A percentile compares a stretch with the other conserved stretches of the same genome.
Evolutionary conservation across 2,113 vertebrate genomes (phyloP).

Genomic region (Nesogale talazaci): DNA sequence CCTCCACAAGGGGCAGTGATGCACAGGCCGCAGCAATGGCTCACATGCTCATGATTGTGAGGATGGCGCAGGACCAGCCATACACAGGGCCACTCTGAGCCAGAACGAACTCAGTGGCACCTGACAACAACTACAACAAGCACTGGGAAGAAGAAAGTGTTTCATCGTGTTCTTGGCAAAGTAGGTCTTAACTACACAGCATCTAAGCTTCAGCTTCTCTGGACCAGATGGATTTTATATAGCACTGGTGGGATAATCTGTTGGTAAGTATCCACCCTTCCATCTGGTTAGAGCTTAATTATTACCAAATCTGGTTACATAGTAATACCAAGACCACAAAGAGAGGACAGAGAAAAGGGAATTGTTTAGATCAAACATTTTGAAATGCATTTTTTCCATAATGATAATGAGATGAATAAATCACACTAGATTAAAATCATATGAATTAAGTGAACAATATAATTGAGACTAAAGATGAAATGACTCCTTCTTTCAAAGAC

Average conservation of each 20-base stretch:
- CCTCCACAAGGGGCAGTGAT: no score
- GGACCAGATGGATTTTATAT: constrained; percentile 54
- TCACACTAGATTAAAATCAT: background rate
- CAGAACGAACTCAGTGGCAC: no score
- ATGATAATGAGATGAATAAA: background rate
- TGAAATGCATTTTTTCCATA: background rate
- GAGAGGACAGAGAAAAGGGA: background rate
- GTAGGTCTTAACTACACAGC: background rate
- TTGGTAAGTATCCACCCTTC: background rate
- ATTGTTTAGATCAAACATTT: background rate
- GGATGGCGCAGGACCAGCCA: no score
- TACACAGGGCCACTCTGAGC: no score
- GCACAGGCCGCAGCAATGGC: no score
- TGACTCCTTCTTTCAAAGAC: constrained; percentile 17
- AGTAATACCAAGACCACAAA: background rate
- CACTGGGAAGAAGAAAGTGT: no score
- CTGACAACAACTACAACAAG: no score
- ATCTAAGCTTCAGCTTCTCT: background rate
- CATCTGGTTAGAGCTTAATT: constrained; percentile 52
- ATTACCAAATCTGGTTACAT: constrained; percentile 48
- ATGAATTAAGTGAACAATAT: background rate
- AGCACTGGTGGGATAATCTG: constrained; percentile 52
- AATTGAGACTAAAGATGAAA: background rate
- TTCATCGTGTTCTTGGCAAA: background rate
- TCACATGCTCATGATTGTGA: no score